Base-by-base conservation (phyloP, 2,888 invertebrate species). In the Lepidocyrtoides sp. region DNA sequence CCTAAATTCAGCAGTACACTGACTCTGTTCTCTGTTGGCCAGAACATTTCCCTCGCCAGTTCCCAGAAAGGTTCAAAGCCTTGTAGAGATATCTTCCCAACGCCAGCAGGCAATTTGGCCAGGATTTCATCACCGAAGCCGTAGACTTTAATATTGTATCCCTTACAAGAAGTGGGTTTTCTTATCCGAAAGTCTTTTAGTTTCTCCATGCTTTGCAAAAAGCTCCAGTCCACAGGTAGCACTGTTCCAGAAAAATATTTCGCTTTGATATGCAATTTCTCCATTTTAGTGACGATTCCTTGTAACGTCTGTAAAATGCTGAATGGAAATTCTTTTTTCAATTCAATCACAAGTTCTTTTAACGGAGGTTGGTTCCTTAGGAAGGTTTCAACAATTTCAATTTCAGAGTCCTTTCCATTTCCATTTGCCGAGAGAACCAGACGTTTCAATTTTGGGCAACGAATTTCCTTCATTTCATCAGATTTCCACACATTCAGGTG, bases 401-500 rank as follows among this genome's bases (percentile, higher is more conserved):
- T 79, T 32, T 48, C 51, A 2, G 51, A 12, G n/a, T 91, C 60
- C 8, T 44, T 10, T 8, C 48, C 26, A 3, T 86, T 60, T 10
- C 81, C 69, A 60, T 72, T 54, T 7, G 88, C 79, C 10, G 92
- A 84, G 1, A 93, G 23, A 1, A 48, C 36, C 14, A 93, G 36
- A 5, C 87, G 60, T 72, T 88, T 92, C 10, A 93, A 60, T 7
- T 82, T 87, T 7, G 92, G 92, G 36, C 92, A 92, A 44, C 86
- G 66, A 14, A 93, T 90, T 10, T 10, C 79, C 32, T 79, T 63
- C 87, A 93, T 77, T 8, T 66, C 87, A 10, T 89, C 84, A 26
- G 81, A 75, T 32, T 54, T 91, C 93, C 93, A 93, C 5, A 92
- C 90, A 14, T 90, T 48, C 57, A 89, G 75, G 23, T 92, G 91